Base-by-base conservation (phyloP, 2,113 vertebrate species). In the Hydrochoerus hydrochaeris region DNA sequence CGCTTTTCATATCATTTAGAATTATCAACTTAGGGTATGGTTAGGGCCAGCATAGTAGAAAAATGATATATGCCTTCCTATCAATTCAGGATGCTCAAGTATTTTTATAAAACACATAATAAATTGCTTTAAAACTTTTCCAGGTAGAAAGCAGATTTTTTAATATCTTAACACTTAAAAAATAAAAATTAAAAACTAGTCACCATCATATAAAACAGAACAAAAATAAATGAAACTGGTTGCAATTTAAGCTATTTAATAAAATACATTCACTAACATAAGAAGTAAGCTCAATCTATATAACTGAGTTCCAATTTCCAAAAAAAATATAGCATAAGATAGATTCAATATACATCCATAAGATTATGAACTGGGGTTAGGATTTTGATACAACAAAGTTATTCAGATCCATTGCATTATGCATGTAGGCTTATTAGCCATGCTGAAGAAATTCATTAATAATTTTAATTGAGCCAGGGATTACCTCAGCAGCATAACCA, bases 161-260 rank as follows among this genome's bases (percentile, higher is more conserved):
- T 97, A 22, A 32, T 85, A 19, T 4, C 58, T 57, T 98, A 86
- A 24, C n/a, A 73, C n/a, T 83, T n/a, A 58, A 93, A 98, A 97
- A 96, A 2, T 32, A 32, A 77, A 94, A 83, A 2, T 52, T 97
- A 63, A 94, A 97, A 98, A 96, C n/a, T 4, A 97, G 62, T 95
- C 44, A 77, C 46, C 96, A 65, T 75, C 20, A 26, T 24, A n/a
- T 26, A 44, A 13, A 44, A 41, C 38, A 75, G 38, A 75, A 75
- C 20, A 57, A 9, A 65, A 94, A 62, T 8, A 85, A 28, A 58
- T 0, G 20, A 97, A 82, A 77, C 2, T 95, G 58, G 63, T 73
- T 96, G 94, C 91, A 60, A 44, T 17, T 35, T 93, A 1, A 94
- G 44, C 5, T 80, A 73, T 69, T 94, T 67, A 60, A 95, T 65